Conservation (phyloP, 2,113 vertebrate species). For the Probosciger aterrimus region DNA sequence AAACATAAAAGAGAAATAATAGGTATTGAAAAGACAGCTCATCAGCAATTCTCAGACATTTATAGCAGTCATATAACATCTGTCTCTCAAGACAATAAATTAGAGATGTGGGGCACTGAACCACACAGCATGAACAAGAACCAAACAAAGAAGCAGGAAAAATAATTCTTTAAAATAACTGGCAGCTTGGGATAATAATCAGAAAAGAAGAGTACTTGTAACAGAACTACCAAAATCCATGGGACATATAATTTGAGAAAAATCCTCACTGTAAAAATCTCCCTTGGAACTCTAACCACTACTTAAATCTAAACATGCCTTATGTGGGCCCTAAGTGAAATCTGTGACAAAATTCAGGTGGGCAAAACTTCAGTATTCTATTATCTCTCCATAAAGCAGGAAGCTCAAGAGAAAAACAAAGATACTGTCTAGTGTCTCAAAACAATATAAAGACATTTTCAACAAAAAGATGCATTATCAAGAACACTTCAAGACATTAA, state of each 20-base stretch:
- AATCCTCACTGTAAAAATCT: not conserved
- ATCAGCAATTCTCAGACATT: slow-evolving; percentile 35
- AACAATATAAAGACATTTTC: not conserved
- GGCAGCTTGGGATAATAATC: not conserved
- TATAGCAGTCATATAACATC: not conserved
- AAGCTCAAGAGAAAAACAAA: not conserved
- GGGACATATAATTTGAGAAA: not conserved
- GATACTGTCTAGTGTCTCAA: not conserved
- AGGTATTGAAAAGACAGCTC: not conserved
- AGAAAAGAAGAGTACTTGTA: not conserved
- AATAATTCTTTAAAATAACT: not conserved
- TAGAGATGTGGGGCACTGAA: not conserved
- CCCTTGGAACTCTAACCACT: not conserved
- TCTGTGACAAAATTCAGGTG: not conserved
- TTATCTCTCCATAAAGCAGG: not conserved
- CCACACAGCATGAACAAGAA: not conserved
- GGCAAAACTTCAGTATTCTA: not conserved
- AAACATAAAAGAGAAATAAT: not conserved
- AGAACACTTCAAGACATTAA: not conserved
- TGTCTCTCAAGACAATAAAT: slow-evolving; percentile 12
- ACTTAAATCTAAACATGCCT: not conserved
- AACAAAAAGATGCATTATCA: not conserved
- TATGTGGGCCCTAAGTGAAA: not conserved
- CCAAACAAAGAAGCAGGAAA: not conserved
- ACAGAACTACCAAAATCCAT: not conserved